Percentiles rank a stretch among this genome's conserved stretches.
These are phyloP conservation scores for Parnassius apollo DNA, from an alignment of 2,888 invertebrate genomes.

Conservation along the genomic window DNA sequence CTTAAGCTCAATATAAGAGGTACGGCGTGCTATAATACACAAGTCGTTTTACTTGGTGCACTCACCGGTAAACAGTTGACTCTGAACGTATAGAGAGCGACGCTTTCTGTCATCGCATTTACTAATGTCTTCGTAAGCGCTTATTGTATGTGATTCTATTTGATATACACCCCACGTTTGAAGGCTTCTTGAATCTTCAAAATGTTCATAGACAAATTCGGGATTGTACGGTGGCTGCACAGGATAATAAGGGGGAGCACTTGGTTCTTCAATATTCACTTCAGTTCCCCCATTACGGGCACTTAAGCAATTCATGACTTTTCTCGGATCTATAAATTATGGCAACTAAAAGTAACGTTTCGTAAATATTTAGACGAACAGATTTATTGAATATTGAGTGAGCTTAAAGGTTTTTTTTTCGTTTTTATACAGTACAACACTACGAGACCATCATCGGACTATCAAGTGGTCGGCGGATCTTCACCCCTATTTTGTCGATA, in stretches of 20 bases:
- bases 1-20: constrained; percentile 48
- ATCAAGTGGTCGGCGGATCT: too few species aligned
- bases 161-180: constrained; percentile 45
- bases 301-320: constrained; percentile 67
- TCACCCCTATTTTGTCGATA: too few species aligned
- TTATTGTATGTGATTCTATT: constrained; percentile 42
- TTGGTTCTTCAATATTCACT: constrained; percentile 50
- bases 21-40: constrained; percentile 54
- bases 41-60: constrained; percentile 60
- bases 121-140: constrained; percentile 45
- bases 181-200: constrained; percentile 38
- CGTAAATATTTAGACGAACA: too few species aligned
- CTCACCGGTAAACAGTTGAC: constrained; percentile 74
- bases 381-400: too few species aligned
- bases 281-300: constrained; percentile 48
- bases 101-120: constrained; percentile 55
- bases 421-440: too few species aligned
- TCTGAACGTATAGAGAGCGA: constrained; percentile 71
- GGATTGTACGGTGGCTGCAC: constrained; percentile 70
- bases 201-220: constrained; percentile 51
- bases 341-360: too few species aligned
- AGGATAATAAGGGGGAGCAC: constrained; percentile 57
- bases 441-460: too few species aligned
- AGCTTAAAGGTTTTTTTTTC: too few species aligned
- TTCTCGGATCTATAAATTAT: constrained; percentile 29